These are phyloP conservation scores for Luidia sarsii DNA, from an alignment of 53 echinoderm and acorn worm genomes.

Conservation along the genomic window DNA sequence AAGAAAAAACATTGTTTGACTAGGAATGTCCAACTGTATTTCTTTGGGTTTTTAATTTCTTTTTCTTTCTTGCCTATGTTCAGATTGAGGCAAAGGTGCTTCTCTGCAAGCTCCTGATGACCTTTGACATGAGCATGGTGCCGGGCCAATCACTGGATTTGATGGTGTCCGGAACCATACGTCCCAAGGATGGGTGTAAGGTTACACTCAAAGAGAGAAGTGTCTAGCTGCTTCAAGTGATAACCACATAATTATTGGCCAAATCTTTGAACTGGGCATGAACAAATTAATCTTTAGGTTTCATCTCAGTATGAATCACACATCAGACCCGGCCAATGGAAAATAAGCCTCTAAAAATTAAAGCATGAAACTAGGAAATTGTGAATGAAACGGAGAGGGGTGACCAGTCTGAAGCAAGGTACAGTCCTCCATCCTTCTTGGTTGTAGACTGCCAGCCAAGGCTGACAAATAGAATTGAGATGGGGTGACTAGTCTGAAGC, in stretches of 20 bases:
- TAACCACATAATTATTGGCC: not conserved
- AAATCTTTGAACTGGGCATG: not conserved
- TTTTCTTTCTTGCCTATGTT: not conserved
- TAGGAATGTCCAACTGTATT: not conserved
- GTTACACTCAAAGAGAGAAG: conserved; percentile 31
- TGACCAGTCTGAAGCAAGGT: no score
- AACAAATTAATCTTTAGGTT: no score
- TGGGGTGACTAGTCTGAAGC: no score
- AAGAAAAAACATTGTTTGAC: not conserved
- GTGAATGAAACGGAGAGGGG: no score
- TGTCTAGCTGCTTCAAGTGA: no score
- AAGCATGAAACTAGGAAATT: no score
- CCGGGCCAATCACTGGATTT: conserved; percentile 42
- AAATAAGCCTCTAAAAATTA: no score
- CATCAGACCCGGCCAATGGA: no score
- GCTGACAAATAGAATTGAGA: no score
- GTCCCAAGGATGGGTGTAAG: conserved; percentile 45
- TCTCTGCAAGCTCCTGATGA: conserved; percentile 38
- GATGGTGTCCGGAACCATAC: not conserved
- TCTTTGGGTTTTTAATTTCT: not conserved
- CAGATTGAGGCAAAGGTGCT: conserved; percentile 53
- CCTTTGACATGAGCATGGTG: conserved; percentile 28
- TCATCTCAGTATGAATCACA: no score
- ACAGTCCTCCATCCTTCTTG: no score
- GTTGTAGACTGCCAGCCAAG: no score